These are phyloP conservation scores for Lamprologus tigripictilis DNA, from an alignment of 2,113 vertebrate species.

Conservation along the genomic window DNA sequence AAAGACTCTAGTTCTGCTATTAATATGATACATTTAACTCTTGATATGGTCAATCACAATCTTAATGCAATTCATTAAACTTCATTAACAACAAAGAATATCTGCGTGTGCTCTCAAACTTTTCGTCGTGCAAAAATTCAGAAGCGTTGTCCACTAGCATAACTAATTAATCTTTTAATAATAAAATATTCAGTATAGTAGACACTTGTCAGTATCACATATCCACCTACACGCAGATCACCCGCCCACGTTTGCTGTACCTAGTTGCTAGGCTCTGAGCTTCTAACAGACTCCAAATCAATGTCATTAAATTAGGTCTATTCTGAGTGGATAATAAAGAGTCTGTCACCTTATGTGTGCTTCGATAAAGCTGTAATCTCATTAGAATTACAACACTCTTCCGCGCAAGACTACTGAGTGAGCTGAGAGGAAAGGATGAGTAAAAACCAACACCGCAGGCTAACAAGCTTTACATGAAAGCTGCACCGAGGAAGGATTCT, in stretches of 20 bases:
- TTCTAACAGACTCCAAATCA: constrained; percentile 25
- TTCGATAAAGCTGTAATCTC: constrained; percentile 33
- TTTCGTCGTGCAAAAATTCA: neutral
- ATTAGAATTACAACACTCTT: constrained; percentile 7
- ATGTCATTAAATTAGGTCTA: constrained; percentile 39
- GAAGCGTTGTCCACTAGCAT: neutral
- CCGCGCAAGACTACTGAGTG: neutral
- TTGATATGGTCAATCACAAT: neutral
- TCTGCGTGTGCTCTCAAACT: neutral
- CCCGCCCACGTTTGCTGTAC: neutral
- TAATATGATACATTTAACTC: neutral
- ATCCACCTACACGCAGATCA: neutral
- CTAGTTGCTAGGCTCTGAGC: constrained; percentile 8
- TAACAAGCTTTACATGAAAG: neutral
- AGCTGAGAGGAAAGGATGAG: neutral
- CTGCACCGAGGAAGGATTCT: neutral
- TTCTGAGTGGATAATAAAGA: constrained; percentile 44
- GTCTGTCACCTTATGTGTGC: constrained; percentile 26
- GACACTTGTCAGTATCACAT: neutral
- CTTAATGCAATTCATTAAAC: neutral
- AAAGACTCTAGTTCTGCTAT: neutral
- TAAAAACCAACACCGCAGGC: neutral
- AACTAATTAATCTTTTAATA: constrained; percentile 1
- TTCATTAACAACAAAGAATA: neutral
- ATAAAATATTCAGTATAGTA: constrained; percentile 15